phyloP scores from a whole-genome alignment of 2,888 invertebrate species.

The Halocaridina rubra region DNA sequence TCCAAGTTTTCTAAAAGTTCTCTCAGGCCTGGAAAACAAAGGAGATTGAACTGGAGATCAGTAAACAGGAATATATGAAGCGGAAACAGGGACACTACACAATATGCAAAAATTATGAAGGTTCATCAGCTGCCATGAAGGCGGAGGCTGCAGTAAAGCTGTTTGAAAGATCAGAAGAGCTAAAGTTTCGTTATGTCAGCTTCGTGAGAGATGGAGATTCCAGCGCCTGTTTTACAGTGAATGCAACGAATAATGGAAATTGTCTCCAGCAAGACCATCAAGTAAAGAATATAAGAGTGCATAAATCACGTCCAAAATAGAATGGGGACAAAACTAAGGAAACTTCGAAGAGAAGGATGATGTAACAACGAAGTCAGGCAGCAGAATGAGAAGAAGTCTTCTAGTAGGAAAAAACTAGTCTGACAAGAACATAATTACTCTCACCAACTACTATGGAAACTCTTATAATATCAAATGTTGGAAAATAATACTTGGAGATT shows the following conservation, averaged over 20 bases:
- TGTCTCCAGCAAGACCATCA: neutral
- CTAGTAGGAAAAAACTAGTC: no score
- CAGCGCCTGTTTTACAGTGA: neutral
- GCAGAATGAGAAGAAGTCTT: no score
- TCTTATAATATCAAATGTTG: no score
- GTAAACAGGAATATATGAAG: no score
- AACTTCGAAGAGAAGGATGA: neutral
- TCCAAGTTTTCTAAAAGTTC: neutral
- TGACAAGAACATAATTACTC: no score
- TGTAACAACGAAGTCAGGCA: neutral
- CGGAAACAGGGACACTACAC: no score
- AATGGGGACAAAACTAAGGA: neutral
- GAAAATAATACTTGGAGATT: neutral
- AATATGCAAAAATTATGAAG: neutral
- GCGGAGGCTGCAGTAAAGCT: neutral
- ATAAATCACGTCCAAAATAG: constrained; percentile 16
- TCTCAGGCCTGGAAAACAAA: neutral
- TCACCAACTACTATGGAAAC: no score
- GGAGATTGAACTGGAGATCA: no score
- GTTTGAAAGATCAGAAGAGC: neutral
- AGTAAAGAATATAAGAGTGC: neutral
- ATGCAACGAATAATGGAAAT: neutral
- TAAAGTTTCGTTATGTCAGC: neutral
- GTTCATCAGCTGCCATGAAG: neutral
- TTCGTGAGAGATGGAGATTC: constrained; percentile 24